These are phyloP conservation scores for Passer domesticus DNA, from an alignment of 2,113 vertebrate genomes.

Conservation along the genomic window DNA sequence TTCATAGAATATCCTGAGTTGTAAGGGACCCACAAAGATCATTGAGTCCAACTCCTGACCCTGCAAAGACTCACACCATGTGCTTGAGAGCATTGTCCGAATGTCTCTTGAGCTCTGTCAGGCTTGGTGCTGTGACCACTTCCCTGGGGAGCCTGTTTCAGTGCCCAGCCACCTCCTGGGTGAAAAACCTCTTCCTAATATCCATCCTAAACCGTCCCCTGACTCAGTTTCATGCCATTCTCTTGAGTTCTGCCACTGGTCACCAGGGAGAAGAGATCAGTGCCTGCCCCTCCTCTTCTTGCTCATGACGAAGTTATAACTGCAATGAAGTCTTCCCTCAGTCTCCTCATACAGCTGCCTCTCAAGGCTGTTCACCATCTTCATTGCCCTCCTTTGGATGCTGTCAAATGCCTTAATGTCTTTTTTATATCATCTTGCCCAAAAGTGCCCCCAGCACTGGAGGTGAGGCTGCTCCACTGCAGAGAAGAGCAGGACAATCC, in stretches of 20 bases:
- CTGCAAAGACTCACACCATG: neutral
- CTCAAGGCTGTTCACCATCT: neutral
- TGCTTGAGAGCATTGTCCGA: neutral
- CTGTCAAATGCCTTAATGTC: neutral
- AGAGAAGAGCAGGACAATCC: neutral
- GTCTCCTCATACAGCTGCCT: neutral
- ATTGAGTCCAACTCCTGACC: accelerated
- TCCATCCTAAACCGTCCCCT: neutral
- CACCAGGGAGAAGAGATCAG: neutral
- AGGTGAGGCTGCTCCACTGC: accelerated
- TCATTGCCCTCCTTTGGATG: neutral
- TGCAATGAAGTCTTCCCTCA: neutral
- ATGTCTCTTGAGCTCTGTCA: neutral
- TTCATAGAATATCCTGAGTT: neutral
- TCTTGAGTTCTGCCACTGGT: neutral
- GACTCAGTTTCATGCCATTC: neutral
- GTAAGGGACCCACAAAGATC: neutral
- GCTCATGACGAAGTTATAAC: neutral
- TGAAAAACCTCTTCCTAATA: neutral
- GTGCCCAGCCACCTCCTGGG: accelerated
- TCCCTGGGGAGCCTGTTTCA: neutral
- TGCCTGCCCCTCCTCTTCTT: neutral
- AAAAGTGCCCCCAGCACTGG: accelerated
- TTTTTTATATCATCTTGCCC: accelerated
- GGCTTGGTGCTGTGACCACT: neutral